Evolutionary conservation across 2,797 vertebrate genomes (phyloP).

Genomic region (Peromyscus nudipes): DNA sequence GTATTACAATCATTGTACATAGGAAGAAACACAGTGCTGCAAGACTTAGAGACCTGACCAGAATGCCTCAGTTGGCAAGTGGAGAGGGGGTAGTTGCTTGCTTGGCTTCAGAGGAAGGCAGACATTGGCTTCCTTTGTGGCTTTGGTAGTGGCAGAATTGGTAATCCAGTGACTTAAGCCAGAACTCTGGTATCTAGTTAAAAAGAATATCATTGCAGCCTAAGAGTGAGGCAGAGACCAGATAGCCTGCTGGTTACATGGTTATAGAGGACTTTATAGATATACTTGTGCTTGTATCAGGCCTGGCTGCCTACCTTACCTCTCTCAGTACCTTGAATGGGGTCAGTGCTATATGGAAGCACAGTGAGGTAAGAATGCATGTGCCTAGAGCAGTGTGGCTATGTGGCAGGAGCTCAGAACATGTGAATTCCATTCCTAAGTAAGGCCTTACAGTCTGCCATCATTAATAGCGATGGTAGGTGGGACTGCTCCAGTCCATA

Average conservation of each 20-base stretch:
- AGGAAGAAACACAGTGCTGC: not conserved
- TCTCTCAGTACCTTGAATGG: not conserved
- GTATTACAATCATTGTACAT: not conserved
- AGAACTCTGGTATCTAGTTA: not conserved
- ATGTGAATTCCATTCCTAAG: not conserved
- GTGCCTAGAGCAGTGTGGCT: not conserved
- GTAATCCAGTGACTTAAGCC: not conserved
- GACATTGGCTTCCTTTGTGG: not conserved
- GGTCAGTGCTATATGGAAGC: not conserved
- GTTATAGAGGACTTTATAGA: not conserved
- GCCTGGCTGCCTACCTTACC: not conserved
- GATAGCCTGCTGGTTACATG: not conserved
- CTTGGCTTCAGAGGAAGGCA: not conserved
- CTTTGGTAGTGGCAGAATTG: slow-evolving; percentile 20
- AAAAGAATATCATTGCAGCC: not conserved
- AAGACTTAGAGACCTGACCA: not conserved
- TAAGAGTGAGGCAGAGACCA: not conserved
- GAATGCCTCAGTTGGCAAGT: not conserved
- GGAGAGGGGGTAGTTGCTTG: not conserved
- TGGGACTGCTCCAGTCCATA: slow-evolving; percentile 48
- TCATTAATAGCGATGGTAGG: slow-evolving; percentile 44
- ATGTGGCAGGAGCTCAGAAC: not conserved
- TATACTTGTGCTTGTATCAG: not conserved
- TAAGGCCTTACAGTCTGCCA: not conserved
- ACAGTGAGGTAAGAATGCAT: not conserved